phyloP scores from a whole-genome alignment of 2,888 invertebrate genomes.

The Polydrusus cervinus region DNA sequence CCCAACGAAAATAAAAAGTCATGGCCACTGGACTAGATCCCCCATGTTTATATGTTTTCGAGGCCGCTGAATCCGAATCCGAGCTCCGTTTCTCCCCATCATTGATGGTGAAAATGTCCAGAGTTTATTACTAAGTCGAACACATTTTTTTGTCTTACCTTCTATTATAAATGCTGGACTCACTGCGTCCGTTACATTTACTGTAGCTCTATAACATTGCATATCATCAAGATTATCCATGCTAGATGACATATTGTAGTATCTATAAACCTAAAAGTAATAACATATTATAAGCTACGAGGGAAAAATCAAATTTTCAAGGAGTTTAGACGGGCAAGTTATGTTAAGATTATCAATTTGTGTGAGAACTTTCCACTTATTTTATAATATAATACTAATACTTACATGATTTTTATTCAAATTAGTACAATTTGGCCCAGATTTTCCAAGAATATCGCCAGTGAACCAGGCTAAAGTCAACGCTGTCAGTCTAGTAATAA shows the following conservation, averaged over 20 bases:
- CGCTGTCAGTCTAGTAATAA: constrained; percentile 75
- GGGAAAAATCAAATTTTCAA: too few relatives aligned
- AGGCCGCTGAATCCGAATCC: too few relatives aligned
- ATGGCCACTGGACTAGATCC: too few relatives aligned
- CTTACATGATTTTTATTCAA: constrained; percentile 68
- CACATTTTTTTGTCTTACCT: constrained; percentile 77
- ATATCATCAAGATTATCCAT: constrained; percentile 73
- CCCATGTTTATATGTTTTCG: too few relatives aligned
- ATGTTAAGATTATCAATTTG: neutral
- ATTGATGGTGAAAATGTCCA: too few relatives aligned
- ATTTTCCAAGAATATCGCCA: constrained; percentile 69
- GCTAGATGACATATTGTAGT: constrained; percentile 78
- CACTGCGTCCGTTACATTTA: constrained; percentile 82
- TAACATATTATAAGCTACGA: neutral
- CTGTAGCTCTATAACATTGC: constrained; percentile 82
- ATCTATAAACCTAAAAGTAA: constrained; percentile 65
- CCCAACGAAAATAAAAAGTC: too few relatives aligned
- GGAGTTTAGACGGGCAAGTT: too few relatives aligned
- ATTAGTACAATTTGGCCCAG: constrained; percentile 71
- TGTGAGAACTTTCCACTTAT: too few relatives aligned
- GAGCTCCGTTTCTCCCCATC: too few relatives aligned
- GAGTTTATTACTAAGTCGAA: too few relatives aligned
- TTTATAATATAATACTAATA: too few relatives aligned
- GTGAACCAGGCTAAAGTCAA: constrained; percentile 78
- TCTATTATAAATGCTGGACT: constrained; percentile 88